Conservation (phyloP, 1,140 invertebrate species). For the Orius insidiosus region DNA sequence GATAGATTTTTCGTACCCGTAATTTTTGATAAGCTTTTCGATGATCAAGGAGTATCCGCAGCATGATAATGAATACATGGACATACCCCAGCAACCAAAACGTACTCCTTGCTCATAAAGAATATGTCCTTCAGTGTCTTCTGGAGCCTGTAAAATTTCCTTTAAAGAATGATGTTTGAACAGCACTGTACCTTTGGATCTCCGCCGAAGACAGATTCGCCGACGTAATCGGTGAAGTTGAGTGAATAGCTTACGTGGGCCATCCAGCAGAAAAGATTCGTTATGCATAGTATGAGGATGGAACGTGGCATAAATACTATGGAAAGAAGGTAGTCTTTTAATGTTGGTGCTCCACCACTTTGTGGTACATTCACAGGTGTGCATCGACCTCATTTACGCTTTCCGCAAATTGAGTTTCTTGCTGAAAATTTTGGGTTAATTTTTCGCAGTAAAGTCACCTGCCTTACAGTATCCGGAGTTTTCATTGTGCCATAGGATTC, state of each 20-base stretch:
- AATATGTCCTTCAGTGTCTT: conserved; percentile 38
- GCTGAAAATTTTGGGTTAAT: no score
- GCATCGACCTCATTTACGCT: not conserved
- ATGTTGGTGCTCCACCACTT: conserved; percentile 24
- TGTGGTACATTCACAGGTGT: not conserved
- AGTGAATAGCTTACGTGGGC: conserved; percentile 90
- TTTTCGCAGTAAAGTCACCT: no score
- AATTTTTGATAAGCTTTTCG: conserved; percentile 68
- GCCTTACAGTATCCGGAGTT: no score
- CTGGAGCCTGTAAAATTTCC: conserved; percentile 40
- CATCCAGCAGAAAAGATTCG: conserved; percentile 96
- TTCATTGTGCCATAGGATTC: no score
- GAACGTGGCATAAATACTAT: conserved; percentile 80
- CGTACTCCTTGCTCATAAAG: conserved; percentile 79
- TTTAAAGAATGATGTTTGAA: conserved; percentile 5
- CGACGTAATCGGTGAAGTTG: conserved; percentile 95
- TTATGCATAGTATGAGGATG: conserved; percentile 72
- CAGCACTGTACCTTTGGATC: conserved; percentile 67
- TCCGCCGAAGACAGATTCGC: conserved; percentile 84
- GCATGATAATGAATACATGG: conserved; percentile 87
- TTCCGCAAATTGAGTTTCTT: no score
- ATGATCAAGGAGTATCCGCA: conserved; percentile 80
- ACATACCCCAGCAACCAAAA: conserved; percentile 93
- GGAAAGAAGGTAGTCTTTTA: conserved; percentile 65
- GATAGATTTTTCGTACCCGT: conserved; percentile 38